These are phyloP conservation scores for Hydraecia micacea DNA, from an alignment of 2,888 invertebrate species.

Conservation along the genomic window DNA sequence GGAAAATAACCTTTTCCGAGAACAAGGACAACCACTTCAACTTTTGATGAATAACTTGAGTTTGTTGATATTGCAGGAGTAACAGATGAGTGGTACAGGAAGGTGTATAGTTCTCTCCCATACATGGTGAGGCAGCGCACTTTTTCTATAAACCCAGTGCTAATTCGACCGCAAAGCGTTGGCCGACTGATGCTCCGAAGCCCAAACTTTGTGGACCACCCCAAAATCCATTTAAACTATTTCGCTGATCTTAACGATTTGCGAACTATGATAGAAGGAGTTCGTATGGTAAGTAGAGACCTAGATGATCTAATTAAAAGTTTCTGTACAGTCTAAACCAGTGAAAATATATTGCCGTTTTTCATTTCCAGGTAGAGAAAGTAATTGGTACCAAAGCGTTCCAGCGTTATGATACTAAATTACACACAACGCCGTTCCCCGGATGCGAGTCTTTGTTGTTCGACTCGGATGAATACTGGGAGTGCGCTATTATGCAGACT, in stretches of 20 bases:
- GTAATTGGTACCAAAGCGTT: conserved; percentile 82
- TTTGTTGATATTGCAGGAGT: conserved; percentile 82
- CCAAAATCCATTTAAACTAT: conserved; percentile 95
- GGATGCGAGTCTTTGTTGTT: conserved; percentile 92
- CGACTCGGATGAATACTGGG: conserved; percentile 93
- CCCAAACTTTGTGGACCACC: conserved; percentile 93
- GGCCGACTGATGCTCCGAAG: conserved; percentile 93
- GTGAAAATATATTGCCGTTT: background rate
- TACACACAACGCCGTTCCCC: conserved; percentile 90
- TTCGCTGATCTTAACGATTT: conserved; percentile 93
- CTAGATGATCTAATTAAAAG: background rate
- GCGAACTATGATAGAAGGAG: conserved; percentile 93
- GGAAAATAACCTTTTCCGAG: conserved; percentile 35
- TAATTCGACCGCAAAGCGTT: conserved; percentile 93
- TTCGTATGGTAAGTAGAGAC: conserved; percentile 90
- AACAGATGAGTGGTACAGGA: conserved; percentile 90
- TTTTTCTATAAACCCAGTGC: conserved; percentile 93
- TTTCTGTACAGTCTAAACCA: background rate
- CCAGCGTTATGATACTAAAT: conserved; percentile 79
- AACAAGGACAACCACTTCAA: conserved; percentile 4
- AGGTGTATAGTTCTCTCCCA: conserved; percentile 89
- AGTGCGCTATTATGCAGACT: conserved; percentile 92
- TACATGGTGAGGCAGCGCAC: conserved; percentile 84
- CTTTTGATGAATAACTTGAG: conserved; percentile 38
- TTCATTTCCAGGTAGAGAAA: conserved; percentile 77